phyloP scores from a whole-genome alignment of 1,140 invertebrate species.

The Anadara kagoshimensis region DNA sequence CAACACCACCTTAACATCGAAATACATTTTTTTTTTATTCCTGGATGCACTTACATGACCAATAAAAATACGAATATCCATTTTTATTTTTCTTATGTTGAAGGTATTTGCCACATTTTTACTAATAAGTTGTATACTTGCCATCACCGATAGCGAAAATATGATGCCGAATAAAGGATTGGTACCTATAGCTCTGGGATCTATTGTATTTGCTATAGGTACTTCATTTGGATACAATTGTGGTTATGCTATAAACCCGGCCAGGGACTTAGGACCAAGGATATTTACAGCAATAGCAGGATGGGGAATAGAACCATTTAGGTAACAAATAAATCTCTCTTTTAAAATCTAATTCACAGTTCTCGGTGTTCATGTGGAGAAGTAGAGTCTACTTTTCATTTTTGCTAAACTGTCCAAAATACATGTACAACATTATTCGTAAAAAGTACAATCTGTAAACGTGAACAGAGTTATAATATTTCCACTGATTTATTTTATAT shows the following conservation, averaged over 20 bases:
- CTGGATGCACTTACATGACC: not conserved
- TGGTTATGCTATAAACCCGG: slow-evolving; percentile 81
- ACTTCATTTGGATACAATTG: slow-evolving; percentile 78
- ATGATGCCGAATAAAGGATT: slow-evolving; percentile 73
- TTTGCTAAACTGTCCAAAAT: too few species aligned
- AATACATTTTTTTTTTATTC: not conserved
- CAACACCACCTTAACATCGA: too few species aligned
- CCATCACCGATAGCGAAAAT: slow-evolving; percentile 76
- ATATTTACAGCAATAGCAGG: slow-evolving; percentile 77
- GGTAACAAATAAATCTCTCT: slow-evolving; percentile 47
- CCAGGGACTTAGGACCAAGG: slow-evolving; percentile 79
- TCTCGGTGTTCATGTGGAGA: too few species aligned
- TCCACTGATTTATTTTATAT: too few species aligned
- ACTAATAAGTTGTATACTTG: slow-evolving; percentile 76
- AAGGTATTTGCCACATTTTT: slow-evolving; percentile 79
- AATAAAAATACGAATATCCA: not conserved
- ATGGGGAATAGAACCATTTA: slow-evolving; percentile 77
- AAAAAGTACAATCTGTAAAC: too few species aligned
- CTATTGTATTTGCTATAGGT: slow-evolving; percentile 77
- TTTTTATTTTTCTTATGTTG: not conserved
- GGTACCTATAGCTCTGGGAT: slow-evolving; percentile 76
- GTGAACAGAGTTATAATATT: too few species aligned
- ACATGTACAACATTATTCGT: too few species aligned
- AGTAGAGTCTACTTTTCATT: too few species aligned
- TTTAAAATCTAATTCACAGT: too few species aligned